phyloP scores from a whole-genome alignment of 2,888 invertebrate species.

The Argyresthia albistria region DNA sequence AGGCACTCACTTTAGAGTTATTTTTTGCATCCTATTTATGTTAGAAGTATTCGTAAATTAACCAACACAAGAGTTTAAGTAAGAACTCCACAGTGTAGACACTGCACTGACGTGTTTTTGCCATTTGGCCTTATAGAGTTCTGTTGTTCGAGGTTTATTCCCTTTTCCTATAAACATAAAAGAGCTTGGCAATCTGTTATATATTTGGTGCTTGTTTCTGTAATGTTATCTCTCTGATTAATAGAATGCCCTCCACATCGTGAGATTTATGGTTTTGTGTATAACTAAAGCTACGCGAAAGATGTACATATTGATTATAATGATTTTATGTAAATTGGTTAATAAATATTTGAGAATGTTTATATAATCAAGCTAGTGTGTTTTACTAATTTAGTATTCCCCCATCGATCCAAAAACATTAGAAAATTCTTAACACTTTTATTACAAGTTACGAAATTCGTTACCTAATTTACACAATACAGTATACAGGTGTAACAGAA shows the following conservation, averaged over 20 bases:
- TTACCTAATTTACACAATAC: not conserved
- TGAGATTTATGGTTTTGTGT: constrained; percentile 64
- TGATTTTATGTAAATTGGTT: constrained; percentile 72
- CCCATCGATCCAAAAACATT: not conserved
- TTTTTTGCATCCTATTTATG: constrained; percentile 48
- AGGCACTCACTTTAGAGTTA: constrained; percentile 24
- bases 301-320: constrained; percentile 66
- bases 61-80: constrained; percentile 38
- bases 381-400: constrained; percentile 10
- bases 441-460: not conserved
- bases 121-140: not conserved
- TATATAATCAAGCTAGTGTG: constrained; percentile 54
- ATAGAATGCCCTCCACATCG: constrained; percentile 67
- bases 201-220: constrained; percentile 65
- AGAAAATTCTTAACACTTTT: not conserved
- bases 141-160: constrained; percentile 1
- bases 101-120: not conserved
- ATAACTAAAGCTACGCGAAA: constrained; percentile 65
- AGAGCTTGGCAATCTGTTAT: constrained; percentile 54
- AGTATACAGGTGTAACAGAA: too few relatives aligned
- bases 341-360: constrained; percentile 73
- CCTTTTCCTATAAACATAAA: constrained; percentile 32
- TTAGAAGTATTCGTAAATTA: constrained; percentile 27
- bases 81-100: constrained; percentile 10
- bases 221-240: constrained; percentile 36